A percentile compares a stretch with the other conserved stretches of the same genome.
These are phyloP conservation scores for Venustaconcha ellipsiformis DNA, from an alignment of 1,140 invertebrate species.

Conservation along the genomic window DNA sequence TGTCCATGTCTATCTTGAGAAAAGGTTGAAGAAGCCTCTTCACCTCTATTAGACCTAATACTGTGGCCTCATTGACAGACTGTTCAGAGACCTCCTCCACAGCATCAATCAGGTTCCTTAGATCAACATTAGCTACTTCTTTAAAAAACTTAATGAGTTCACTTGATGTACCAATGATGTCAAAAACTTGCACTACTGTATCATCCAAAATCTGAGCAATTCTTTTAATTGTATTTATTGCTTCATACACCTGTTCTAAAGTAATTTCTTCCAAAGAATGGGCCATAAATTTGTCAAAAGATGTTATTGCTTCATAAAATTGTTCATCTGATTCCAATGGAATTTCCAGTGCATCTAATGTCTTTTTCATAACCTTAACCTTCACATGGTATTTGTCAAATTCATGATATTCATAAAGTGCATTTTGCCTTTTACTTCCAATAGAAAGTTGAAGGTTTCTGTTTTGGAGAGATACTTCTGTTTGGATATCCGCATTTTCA, in stretches of 20 bases:
- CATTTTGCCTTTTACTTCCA: too few relatives aligned
- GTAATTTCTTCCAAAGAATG: background rate
- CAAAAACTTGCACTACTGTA: constrained; percentile 12
- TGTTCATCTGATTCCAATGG: too few relatives aligned
- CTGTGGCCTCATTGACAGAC: constrained; percentile 31
- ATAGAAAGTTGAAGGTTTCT: too few relatives aligned
- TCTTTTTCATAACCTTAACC: too few relatives aligned
- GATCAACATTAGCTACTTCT: constrained; percentile 20
- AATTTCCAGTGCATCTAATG: too few relatives aligned
- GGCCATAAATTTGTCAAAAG: constrained; percentile 9
- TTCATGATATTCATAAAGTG: too few relatives aligned
- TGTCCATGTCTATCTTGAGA: background rate
- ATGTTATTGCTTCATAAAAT: background rate
- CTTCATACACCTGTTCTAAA: constrained; percentile 2
- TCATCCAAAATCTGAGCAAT: constrained; percentile 5
- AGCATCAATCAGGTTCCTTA: constrained; percentile 37
- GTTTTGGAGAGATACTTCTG: too few relatives aligned
- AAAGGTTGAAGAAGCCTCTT: constrained; percentile 20
- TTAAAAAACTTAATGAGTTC: constrained; percentile 24
- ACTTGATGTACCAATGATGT: constrained; percentile 12
- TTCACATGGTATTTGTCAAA: too few relatives aligned
- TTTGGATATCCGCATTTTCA: too few relatives aligned
- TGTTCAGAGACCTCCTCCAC: constrained; percentile 40
- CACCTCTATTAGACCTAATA: constrained; percentile 30
- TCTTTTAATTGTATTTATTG: background rate